Evolutionary conservation across 2,113 vertebrate genomes (phyloP).

Genomic region (Mesocricetus auratus): DNA sequence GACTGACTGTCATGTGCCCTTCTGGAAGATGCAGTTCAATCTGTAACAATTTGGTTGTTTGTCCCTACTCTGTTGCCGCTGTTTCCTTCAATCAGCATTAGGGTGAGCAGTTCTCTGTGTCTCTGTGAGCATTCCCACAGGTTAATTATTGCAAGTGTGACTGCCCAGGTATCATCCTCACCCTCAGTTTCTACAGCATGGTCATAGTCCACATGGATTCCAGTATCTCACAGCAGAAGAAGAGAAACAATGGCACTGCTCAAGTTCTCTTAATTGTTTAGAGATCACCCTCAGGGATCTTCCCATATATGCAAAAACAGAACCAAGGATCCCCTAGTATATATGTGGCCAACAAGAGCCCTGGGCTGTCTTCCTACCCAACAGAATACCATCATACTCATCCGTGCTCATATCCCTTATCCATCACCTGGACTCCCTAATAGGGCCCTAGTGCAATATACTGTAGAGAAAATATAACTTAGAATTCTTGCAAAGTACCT

Average conservation of each 20-base stretch:
- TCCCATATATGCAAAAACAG: not conserved
- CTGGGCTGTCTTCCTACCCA: not conserved
- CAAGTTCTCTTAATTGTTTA: not conserved
- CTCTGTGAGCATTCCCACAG: not conserved
- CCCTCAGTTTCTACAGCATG: not conserved
- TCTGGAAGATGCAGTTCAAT: not conserved
- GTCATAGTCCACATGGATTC: not conserved
- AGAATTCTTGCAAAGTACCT: not conserved
- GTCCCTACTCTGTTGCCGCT: not conserved
- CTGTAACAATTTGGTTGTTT: not conserved
- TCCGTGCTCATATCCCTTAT: not conserved
- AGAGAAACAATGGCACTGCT: not conserved
- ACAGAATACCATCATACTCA: not conserved
- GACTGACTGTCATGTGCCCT: accelerated
- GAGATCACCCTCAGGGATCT: not conserved
- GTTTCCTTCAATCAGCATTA: not conserved
- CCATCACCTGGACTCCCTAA: not conserved
- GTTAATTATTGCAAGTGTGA: not conserved
- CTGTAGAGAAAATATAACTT: not conserved
- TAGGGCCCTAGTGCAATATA: not conserved
- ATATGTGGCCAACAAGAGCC: not conserved
- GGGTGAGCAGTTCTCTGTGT: not conserved
- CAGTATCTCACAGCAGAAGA: not conserved
- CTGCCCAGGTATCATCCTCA: not conserved
- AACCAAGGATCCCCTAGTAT: not conserved